Base-by-base conservation (phyloP, 2,113 vertebrate genomes). In the Mohoua ochrocephala region DNA sequence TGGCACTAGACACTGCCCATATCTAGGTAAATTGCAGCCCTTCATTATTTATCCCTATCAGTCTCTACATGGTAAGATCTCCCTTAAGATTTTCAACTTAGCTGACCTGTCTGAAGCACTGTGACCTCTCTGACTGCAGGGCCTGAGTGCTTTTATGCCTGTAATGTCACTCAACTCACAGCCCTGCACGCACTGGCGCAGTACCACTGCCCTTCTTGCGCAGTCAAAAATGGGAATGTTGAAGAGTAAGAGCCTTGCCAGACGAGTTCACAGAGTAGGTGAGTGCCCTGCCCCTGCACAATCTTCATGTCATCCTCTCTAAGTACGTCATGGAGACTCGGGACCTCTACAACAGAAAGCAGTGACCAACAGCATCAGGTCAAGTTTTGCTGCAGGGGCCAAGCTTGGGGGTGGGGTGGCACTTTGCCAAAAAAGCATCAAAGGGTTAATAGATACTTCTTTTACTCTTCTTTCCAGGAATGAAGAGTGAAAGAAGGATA, bases 291-390 rank as follows among this genome's bases (percentile, higher is more conserved):
- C 4, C 26, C 8, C 12, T 19, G 7, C 19, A 19, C 15, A 70
- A 2, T 44, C n/a, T 28, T 35, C 0, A 1, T 28, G 15, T 33
- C 30, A 13, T 24, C 21, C 45, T 73, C 41, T 52, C 6, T 18
- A 44, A 44, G 10, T 79, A 26, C 30, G 47, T 10, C 13, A 18
- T 13, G 15, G 27, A 91, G 21, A 20, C 26, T 73, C 11, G 26
- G 42, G 39, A 84, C 10, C 23, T 16, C 42, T 54, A 14, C 12
- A 74, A n/a, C 14, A 83, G 15, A n/a, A 53, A 14, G 11, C 26
- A 41, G 42, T 1, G 1, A 61, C 24, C 0, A 1, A 71, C 19
- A 31, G 9, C 1, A 2, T 42, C 20, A 50, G 20, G 11, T 35
- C 35, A 59, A 28, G 17, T 61, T 91, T 63, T 68, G 10, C 35